Base-by-base conservation (phyloP, 2,888 invertebrate genomes). In the Andrena dorsata region DNA sequence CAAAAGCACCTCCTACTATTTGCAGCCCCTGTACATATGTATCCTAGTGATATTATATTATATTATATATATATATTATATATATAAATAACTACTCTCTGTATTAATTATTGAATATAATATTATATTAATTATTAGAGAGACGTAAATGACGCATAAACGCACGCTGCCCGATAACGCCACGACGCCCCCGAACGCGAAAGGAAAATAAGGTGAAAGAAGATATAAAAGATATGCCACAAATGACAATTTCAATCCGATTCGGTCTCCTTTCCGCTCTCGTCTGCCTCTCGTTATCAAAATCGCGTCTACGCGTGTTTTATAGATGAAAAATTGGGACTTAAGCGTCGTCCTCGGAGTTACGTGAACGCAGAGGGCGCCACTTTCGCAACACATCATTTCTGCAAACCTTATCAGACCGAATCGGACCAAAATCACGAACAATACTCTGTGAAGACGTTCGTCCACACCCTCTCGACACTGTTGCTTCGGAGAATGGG, bases 21-120 rank as follows among this genome's bases (percentile, higher is more conserved):
- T 91, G 92, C 93, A 90, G 85, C 76, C 88, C 90, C 89, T 94
- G 93, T 94, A 94, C 89, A 94, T 93, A 94, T 92, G 93, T 93
- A 93, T 93, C 93, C 92, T 93, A 93, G 92, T 92, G 92, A 93
- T 93, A 93, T 90, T 91, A 92, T 91, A 92, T 90, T 90, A 91
- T 91, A 91, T 90, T 91, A 92, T 91, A 66, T 80, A 80, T 90
- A 90, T 88, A 41, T 84, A 88, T 88, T 90, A 91, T 87, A 89
- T 86, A 91, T 91, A 92, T 90, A 91, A 90, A 92, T 90, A 91
- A 82, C 87, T 92, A 91, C 91, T 90, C 91, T 92, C 91, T 91
- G 91, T 92, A 92, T 91, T 93, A 92, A 93, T 93, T 93, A 93
- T 92, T 92, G 88, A 93, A 91, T 92, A 93, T 91, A 93, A 91